phyloP scores from a whole-genome alignment of 2,888 invertebrate genomes.

The Drosophila limbata region DNA sequence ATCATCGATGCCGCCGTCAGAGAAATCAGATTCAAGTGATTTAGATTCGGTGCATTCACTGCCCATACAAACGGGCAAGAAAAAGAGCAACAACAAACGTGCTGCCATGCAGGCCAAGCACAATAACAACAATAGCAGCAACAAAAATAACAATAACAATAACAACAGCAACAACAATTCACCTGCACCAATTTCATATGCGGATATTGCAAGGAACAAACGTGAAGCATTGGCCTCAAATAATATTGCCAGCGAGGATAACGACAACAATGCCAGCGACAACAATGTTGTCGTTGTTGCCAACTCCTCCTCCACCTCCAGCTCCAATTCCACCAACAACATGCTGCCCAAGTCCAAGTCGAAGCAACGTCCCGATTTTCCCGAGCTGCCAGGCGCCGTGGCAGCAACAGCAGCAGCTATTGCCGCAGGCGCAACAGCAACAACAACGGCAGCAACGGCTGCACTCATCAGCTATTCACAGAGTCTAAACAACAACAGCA shows the following conservation, averaged over 20 bases:
- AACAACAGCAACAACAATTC: slow-evolving; percentile 68
- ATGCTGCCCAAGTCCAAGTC: slow-evolving; percentile 41
- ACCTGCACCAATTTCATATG: slow-evolving; percentile 88
- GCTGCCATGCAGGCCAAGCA: slow-evolving; percentile 55
- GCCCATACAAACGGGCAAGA: slow-evolving; percentile 87
- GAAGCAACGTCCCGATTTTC: slow-evolving; percentile 62
- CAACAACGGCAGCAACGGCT: slow-evolving; percentile 22
- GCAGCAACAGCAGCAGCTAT: neutral
- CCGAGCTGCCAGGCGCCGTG: slow-evolving; percentile 58
- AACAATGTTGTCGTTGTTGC: neutral
- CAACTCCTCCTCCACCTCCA: neutral
- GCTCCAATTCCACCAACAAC: neutral
- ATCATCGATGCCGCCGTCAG: slow-evolving; percentile 92
- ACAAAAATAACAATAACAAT: slow-evolving; percentile 40
- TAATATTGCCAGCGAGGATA: slow-evolving; percentile 10
- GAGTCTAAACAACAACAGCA: slow-evolving; percentile 13
- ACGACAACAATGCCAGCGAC: neutral
- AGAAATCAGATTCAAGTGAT: slow-evolving; percentile 93
- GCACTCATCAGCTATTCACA: slow-evolving; percentile 17
- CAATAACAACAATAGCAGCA: slow-evolving; percentile 41
- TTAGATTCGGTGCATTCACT: slow-evolving; percentile 94
- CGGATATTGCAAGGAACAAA: slow-evolving; percentile 90
- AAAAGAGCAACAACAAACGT: slow-evolving; percentile 69
- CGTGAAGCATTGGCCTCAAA: slow-evolving; percentile 68
- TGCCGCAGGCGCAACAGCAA: slow-evolving; percentile 7